Base-by-base conservation (phyloP, 2,888 invertebrate genomes). In the Philhelius pedissequus region DNA sequence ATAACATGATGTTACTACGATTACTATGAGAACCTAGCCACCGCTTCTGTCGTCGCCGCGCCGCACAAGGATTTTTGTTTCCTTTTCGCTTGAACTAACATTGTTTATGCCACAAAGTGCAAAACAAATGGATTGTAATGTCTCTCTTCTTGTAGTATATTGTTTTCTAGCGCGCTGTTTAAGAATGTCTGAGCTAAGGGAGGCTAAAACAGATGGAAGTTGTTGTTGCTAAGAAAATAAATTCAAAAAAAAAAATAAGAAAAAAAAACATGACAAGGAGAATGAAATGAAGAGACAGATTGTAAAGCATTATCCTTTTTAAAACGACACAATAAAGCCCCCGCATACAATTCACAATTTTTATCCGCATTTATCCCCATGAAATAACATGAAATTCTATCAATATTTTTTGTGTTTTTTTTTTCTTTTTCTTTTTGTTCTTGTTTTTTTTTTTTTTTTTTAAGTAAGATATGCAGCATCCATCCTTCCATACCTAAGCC, bases 351-450 rank as follows among this genome's bases (percentile, higher is more conserved):
- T 80, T 84, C 84, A 71, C 75, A 76, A 80, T 80, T 71, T 84
- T 71, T 79, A 84, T 84, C 84, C 84, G 66, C 84, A 80, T 76
- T 70, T 84, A 80, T 84, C 75, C 58, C 60, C 84, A 74, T 79
- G 79, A 79, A 83, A 79, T 79, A 83, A 74, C 83, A 75, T 70
- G 70, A 60, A 84, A 84, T 75, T 84, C 75, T 68, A 76, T 84
- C 80, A 80, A 84, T 84, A 84, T 84, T 84, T n/a, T 75, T 79
- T 32, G 11, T 38, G 18, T 18, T 30, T 54, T 22, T 13, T 18
- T 30, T 54, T 22, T 13, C 8, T 5, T 20, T 27, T 40, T 68
- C 4, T 8, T 48, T n/a, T 18, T 43, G 2, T 30, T 50, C 4
- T 58, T 22, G 13, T 45, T 5, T 11, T n/a, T 3, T 38, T 11